Evolutionary conservation across 2,888 invertebrate genomes (phyloP).

Genomic region (Amblyjoppa proteus): DNA sequence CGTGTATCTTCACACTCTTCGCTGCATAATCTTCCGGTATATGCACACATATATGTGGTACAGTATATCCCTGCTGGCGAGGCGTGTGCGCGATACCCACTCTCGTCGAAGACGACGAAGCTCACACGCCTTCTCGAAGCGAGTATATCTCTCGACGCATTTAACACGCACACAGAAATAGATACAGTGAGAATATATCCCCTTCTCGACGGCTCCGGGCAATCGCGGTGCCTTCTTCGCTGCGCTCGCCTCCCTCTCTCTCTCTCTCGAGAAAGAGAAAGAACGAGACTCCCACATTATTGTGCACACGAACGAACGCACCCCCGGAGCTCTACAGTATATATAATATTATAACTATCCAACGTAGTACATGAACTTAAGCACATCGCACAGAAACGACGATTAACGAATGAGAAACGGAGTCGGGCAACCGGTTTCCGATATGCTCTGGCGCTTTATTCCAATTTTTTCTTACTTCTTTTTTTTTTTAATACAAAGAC

Average conservation of each 20-base stretch:
- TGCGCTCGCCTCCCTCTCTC: constrained; percentile 32
- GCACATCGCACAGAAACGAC: constrained; percentile 54
- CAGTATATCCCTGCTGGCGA: constrained; percentile 28
- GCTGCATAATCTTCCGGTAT: constrained; percentile 57
- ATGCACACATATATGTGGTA: neutral
- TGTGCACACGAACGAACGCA: constrained; percentile 63
- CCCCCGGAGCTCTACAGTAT: constrained; percentile 54
- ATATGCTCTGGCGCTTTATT: constrained; percentile 47
- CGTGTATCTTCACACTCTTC: constrained; percentile 63
- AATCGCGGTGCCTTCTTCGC: constrained; percentile 23
- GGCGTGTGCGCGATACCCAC: constrained; percentile 52
- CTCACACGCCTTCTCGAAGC: constrained; percentile 42
- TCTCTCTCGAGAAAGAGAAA: neutral
- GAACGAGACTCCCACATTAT: constrained; percentile 65
- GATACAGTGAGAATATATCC: constrained; percentile 19
- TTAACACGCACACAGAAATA: constrained; percentile 14
- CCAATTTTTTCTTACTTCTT: constrained; percentile 26
- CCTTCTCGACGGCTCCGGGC: constrained; percentile 7
- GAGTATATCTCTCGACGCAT: constrained; percentile 38
- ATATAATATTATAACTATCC: constrained; percentile 33
- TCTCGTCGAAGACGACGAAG: constrained; percentile 21
- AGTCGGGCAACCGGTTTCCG: constrained; percentile 61
- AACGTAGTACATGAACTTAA: constrained; percentile 48
- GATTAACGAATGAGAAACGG: constrained; percentile 69
- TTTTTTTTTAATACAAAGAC: constrained; percentile 15